Evolutionary conservation across 2,797 vertebrate genomes (phyloP), one percentile per base, ranked within the genome.

Genomic region (Rhadinocentrus ornatus): DNA sequence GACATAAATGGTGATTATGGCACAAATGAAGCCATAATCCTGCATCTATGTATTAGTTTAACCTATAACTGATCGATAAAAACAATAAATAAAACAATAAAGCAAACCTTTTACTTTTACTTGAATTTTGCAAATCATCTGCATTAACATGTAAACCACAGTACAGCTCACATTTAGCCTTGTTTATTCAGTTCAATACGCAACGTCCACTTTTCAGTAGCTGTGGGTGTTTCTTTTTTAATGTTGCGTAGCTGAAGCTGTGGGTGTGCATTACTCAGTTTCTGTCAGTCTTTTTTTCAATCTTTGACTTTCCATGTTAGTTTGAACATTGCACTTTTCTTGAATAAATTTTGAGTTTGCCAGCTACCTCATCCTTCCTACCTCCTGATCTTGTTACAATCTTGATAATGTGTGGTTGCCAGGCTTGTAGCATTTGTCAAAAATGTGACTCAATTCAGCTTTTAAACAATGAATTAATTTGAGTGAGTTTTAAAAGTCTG

Each of bases 181-280:
- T 69, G 24, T 32, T 2, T 24, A 12, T 57, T 67, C 39, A 22
- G 39, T n/a, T 0, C 9, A 13, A 18, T 35, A 31, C 3, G 1
- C 53, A 8, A 76, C 48, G 31, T 75, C 71, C 66, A 64, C 10
- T 73, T 69, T n/a, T 61, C 52, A 63, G 58, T 46, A 39, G 4
- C 61, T 73, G 83, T 91, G 69, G 80, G 80, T 77, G 85, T 81
- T 77, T 60, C 46, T 20, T 61, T 18, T 41, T 61, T 67, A 61
- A 73, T 22, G 52, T 56, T 35, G 52, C 55, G 22, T 48, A 57
- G 58, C 75, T 70, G 48, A 82, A 74, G 41, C 52, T 85, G 91
- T 84, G 77, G 80, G 87, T 69, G 84, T 81, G 66, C 52, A 82
- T 79, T 87, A 75, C 70, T 89, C 75, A 86, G 59, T 52, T 37